A percentile compares a stretch with the other conserved stretches of the same genome.
These are phyloP conservation scores for Mimumesa dahlbomi DNA, from an alignment of 2,888 invertebrate genomes.

Conservation along the genomic window DNA sequence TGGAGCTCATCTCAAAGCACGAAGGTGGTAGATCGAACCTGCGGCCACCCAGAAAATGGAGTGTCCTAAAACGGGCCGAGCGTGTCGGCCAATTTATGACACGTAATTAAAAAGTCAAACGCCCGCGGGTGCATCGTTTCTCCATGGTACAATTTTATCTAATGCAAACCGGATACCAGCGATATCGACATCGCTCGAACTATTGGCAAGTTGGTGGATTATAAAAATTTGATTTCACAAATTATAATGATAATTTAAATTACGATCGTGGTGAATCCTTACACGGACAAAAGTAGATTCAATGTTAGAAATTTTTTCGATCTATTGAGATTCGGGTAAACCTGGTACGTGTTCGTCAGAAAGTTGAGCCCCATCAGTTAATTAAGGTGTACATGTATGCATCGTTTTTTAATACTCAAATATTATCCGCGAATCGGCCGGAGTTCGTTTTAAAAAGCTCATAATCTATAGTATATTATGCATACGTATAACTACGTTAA, in stretches of 20 bases:
- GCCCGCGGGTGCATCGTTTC: constrained; percentile 62
- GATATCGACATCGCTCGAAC: constrained; percentile 40
- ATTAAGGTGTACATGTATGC: too few relatives aligned
- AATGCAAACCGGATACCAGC: constrained; percentile 66
- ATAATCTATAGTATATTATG: constrained; percentile 16
- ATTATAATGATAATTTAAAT: too few relatives aligned
- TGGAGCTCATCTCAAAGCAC: constrained; percentile 62
- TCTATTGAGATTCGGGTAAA: too few relatives aligned
- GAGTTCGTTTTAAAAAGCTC: constrained; percentile 20
- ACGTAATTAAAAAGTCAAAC: constrained; percentile 76
- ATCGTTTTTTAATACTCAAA: too few relatives aligned
- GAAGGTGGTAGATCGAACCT: constrained; percentile 72
- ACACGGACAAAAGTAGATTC: too few relatives aligned
- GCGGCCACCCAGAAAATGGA: constrained; percentile 77
- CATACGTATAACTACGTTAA: neutral
- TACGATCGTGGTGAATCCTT: too few relatives aligned
- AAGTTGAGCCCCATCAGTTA: too few relatives aligned
- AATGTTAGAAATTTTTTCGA: too few relatives aligned
- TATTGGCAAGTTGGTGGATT: constrained; percentile 31
- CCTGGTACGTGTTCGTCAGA: too few relatives aligned
- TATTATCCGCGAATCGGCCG: neutral
- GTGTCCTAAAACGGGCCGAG: constrained; percentile 72
- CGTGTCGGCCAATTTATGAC: constrained; percentile 77
- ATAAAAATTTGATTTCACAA: too few relatives aligned
- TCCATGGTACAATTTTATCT: constrained; percentile 62